These are phyloP conservation scores for Perognathus longimembris DNA, from an alignment of 2,113 vertebrate genomes.

Conservation along the genomic window DNA sequence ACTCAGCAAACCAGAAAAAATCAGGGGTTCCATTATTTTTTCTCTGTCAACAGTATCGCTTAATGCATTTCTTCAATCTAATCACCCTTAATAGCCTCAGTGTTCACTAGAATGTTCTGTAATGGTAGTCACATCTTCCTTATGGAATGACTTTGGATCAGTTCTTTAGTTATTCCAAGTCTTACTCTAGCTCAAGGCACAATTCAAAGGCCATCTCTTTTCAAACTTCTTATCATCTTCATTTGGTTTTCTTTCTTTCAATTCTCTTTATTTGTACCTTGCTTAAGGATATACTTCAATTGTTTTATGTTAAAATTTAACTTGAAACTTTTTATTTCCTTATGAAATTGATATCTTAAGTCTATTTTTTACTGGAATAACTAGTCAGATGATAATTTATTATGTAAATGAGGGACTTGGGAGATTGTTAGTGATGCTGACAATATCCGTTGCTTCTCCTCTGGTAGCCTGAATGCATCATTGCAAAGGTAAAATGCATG, in stretches of 20 bases:
- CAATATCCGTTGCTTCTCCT: neutral
- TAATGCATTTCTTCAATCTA: neutral
- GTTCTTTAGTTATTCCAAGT: neutral
- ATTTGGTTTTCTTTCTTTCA: neutral
- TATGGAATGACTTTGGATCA: neutral
- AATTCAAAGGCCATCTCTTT: neutral
- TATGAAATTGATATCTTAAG: slow-evolving; percentile 6
- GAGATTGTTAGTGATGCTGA: neutral
- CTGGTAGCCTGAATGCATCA: neutral
- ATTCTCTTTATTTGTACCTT: neutral
- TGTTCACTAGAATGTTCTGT: neutral
- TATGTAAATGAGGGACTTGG: neutral
- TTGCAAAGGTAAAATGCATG: neutral
- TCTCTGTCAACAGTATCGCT: neutral
- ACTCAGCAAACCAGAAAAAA: slow-evolving; percentile 12
- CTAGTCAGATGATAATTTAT: neutral
- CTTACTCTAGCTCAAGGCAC: neutral
- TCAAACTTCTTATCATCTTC: neutral
- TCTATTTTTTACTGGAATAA: neutral
- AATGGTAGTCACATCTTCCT: neutral
- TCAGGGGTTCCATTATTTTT: neutral
- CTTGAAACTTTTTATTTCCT: slow-evolving; percentile 1
- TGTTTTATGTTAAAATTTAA: neutral
- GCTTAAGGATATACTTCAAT: neutral
- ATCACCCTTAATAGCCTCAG: neutral